Conservation (phyloP, 1,140 invertebrate genomes). For the Cephus cinctus region DNA sequence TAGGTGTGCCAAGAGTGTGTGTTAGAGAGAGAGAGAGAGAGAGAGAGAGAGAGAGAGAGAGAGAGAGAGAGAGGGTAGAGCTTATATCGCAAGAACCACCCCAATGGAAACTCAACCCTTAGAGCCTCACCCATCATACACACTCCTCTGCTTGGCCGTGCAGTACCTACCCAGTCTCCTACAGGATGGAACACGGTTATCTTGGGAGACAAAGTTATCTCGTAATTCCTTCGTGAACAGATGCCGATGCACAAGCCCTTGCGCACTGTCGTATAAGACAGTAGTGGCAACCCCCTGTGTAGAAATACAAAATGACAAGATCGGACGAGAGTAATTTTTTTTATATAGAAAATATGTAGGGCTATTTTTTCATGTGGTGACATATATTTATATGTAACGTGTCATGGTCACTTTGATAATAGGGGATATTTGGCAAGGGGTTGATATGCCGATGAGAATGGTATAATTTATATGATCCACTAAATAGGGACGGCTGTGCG, state of each 20-base stretch:
- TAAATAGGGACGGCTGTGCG: slow-evolving; percentile 44
- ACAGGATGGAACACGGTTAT: slow-evolving; percentile 42
- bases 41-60: too few species aligned
- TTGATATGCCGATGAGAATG: slow-evolving; percentile 40
- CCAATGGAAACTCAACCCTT: slow-evolving; percentile 52
- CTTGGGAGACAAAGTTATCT: slow-evolving; percentile 54
- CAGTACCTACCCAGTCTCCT: slow-evolving; percentile 9
- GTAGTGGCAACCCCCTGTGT: slow-evolving; percentile 11
- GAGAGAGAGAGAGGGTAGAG: slow-evolving; percentile 27
- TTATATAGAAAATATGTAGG: too few species aligned
- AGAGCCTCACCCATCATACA: slow-evolving; percentile 53
- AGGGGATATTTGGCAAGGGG: slow-evolving; percentile 37
- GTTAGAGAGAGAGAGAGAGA: too few species aligned
- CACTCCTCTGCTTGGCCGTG: too few species aligned
- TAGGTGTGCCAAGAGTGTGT: too few species aligned
- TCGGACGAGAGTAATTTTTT: too few species aligned
- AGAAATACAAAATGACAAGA: slow-evolving; percentile 3
- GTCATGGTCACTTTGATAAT: too few species aligned
- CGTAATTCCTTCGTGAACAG: slow-evolving; percentile 57
- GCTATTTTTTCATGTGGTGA: too few species aligned
- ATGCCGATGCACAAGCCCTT: slow-evolving; percentile 53
- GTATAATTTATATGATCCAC: slow-evolving; percentile 45
- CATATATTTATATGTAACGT: too few species aligned
- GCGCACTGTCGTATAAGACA: slow-evolving; percentile 47
- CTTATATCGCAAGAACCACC: slow-evolving; percentile 55